Base-by-base conservation (phyloP, 2,888 invertebrate genomes). In the Cryptus viduatorius region DNA sequence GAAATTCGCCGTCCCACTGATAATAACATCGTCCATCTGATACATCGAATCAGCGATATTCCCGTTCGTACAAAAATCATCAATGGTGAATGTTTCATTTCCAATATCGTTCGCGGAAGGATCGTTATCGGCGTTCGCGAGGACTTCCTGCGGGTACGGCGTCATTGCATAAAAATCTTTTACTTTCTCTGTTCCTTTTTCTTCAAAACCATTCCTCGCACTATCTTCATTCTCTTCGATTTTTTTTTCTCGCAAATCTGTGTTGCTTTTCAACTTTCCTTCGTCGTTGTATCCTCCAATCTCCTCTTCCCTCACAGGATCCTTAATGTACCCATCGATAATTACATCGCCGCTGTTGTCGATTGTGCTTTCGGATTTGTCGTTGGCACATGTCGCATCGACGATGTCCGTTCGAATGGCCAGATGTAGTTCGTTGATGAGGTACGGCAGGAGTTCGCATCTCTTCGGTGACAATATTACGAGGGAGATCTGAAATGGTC, bases 1-100 rank as follows among this genome's bases (percentile, higher is more conserved):
- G 42, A 73, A 80, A 37, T 75, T 59, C 3, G 69, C 48, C 1
- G 78, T 79, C 4, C 78, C 78, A 3, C 69, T 46, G 19, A 84
- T 50, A 10, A 81, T 59, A 10, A 19, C 12, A 0, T 84, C 84
- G 10, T 67, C 14, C 16, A 0, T 0, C 16, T 44, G 1, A 3
- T 50, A n/a, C 14, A 12, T 14, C 31, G 4, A 77, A 5, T 42
- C 53, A 65, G 0, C 31, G 8, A 0, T 5, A 4, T 46, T n/a
- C 7, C 31, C 46, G 37, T 37, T 7, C 24, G 12, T 14, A 10
- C 14, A 12, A 44, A 46, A 12, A 16, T 1, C n/a, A n/a, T 69
- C 73, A 42, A 12, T 76, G 46, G 37, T 50, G 61, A 12, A 16
- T 0, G 14, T 14, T 31, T 48, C 29, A 19, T 12, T 24, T 7